Evolutionary conservation across 2,797 vertebrate species (phyloP).

Genomic region (Echeneis naucrates): DNA sequence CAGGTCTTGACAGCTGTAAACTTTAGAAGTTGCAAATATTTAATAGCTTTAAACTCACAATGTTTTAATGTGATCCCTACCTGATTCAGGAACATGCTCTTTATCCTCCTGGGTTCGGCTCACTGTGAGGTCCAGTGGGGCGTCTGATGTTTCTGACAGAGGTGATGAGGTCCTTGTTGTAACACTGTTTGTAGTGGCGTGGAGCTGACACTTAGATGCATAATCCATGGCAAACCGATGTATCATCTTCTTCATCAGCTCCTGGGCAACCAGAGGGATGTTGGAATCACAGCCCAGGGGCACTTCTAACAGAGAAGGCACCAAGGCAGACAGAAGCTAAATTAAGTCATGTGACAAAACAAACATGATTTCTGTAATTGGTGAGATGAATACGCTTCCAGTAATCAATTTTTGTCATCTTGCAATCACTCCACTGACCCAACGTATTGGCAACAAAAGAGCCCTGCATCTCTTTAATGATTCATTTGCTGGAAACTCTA

Average conservation of each 20-base stretch:
- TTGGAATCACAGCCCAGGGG: constrained; percentile 94
- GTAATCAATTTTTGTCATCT: neutral
- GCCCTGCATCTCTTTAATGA: neutral
- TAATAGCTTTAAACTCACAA: neutral
- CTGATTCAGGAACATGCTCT: constrained; percentile 83
- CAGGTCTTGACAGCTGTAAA: constrained; percentile 8
- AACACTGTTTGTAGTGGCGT: constrained; percentile 89
- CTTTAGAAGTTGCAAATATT: neutral
- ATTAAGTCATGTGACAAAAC: neutral
- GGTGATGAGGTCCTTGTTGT: constrained; percentile 84
- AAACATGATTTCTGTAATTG: neutral
- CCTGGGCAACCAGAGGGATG: constrained; percentile 97
- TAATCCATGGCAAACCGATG: constrained; percentile 98
- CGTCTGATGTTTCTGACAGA: constrained; percentile 89
- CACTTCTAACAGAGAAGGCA: constrained; percentile 86
- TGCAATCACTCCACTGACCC: neutral
- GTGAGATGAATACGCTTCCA: too few relatives aligned
- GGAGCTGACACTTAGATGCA: constrained; percentile 95
- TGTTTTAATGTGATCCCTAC: constrained; percentile 71
- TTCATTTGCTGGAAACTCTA: neutral
- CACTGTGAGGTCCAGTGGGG: constrained; percentile 97
- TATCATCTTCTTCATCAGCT: constrained; percentile 99
- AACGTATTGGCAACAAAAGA: neutral
- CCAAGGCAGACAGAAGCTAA: neutral
- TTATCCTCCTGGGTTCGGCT: constrained; percentile 89